Evolutionary conservation across 2,797 vertebrate genomes (phyloP).

Genomic region (Aselliscus stoliczkanus): DNA sequence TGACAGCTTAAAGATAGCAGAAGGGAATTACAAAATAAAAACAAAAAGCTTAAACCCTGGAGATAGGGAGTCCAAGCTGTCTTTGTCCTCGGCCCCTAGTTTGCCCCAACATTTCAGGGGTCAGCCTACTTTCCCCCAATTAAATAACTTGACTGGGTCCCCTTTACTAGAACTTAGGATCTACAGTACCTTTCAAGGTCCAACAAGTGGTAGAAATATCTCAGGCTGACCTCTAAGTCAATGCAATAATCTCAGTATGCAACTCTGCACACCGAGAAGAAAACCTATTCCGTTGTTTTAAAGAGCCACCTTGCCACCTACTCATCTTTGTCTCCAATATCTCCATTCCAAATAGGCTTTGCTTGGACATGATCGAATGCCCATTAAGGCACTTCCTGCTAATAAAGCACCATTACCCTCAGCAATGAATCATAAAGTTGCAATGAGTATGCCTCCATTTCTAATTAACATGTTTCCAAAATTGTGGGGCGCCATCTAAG

Average conservation of each 20-base stretch:
- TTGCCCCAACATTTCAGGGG: background rate
- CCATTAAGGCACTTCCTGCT: background rate
- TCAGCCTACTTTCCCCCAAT: background rate
- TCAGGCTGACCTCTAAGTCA: background rate
- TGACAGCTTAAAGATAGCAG: background rate
- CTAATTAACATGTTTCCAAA: background rate
- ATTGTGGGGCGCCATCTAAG: background rate
- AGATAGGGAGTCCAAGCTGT: background rate
- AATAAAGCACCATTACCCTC: background rate
- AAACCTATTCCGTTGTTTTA: accelerated
- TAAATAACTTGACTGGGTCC: background rate
- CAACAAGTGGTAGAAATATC: background rate
- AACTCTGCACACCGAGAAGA: background rate
- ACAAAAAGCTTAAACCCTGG: background rate
- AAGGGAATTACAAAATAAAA: background rate
- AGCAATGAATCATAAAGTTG: background rate
- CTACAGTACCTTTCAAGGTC: background rate
- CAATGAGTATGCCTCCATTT: background rate
- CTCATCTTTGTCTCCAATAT: background rate
- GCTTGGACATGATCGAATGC: background rate
- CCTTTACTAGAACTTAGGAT: background rate
- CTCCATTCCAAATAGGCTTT: background rate
- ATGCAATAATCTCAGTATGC: background rate
- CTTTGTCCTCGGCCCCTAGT: background rate
- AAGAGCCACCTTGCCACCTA: background rate